phyloP scores from a whole-genome alignment of 2,113 vertebrate species.

The Halichoeres trimaculatus region DNA sequence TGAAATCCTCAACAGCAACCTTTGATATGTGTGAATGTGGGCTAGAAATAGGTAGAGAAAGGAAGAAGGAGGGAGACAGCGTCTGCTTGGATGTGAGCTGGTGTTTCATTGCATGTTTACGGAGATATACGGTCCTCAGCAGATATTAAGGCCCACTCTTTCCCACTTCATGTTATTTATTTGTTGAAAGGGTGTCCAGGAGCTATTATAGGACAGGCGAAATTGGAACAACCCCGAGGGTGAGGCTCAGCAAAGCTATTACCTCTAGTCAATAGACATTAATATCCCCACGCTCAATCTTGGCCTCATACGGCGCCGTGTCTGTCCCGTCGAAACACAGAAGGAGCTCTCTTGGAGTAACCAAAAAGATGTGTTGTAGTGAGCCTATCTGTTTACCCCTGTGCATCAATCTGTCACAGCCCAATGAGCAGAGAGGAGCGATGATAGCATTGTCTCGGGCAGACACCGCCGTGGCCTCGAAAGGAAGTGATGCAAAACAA shows the following conservation, averaged over 20 bases:
- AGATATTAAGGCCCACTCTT: constrained; percentile 40
- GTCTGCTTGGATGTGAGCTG: constrained; percentile 8
- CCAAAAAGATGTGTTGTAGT: constrained; percentile 61
- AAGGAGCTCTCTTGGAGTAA: constrained; percentile 52
- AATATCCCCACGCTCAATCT: constrained; percentile 71
- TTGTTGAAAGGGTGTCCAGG: constrained; percentile 62
- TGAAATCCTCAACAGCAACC: constrained; percentile 27
- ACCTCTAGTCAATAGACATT: constrained; percentile 79
- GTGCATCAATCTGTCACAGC: constrained; percentile 70
- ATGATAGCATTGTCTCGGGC: constrained; percentile 64
- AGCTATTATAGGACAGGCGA: constrained; percentile 67
- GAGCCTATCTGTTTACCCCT: constrained; percentile 63
- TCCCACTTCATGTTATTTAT: constrained; percentile 63
- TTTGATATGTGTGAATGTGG: constrained; percentile 48
- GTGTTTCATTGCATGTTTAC: constrained; percentile 56
- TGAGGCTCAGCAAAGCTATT: constrained; percentile 72
- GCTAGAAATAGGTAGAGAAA: constrained; percentile 47
- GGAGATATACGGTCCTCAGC: constrained; percentile 53
- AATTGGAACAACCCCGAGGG: constrained; percentile 72
- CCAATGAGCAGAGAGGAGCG: constrained; percentile 47
- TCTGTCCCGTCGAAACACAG: constrained; percentile 45
- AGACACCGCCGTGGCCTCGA: constrained; percentile 49
- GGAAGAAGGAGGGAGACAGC: constrained; percentile 20
- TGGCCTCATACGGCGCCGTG: constrained; percentile 47
- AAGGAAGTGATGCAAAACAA: constrained; percentile 66